Base-by-base conservation (phyloP, 1,140 invertebrate species). In the Littorina saxatilis region DNA sequence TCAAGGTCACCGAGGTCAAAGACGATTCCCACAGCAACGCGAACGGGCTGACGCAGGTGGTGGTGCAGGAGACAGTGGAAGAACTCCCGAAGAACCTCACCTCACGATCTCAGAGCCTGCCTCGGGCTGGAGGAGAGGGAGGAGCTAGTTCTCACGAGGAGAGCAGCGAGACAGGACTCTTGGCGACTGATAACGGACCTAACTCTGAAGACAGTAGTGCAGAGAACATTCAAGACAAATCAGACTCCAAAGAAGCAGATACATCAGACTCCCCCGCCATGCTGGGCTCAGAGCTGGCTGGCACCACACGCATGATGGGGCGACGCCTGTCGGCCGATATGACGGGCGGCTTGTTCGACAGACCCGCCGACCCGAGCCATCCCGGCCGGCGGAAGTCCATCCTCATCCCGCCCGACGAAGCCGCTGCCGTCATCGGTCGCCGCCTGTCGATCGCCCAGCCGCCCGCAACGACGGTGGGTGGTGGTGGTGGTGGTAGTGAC, bases 1-100 rank as follows among this genome's bases (percentile, higher is more conserved):
- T 66, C 73, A 82, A 78, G 35, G 75, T 76, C 76, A 79, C 66
- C 47, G 29, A 79, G 20, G 77, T 55, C 58, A 78, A 80, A 29
- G 75, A 76, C 70, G 37, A 50, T 13, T 9, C 3, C 40, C 13
- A 50, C 58, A 61, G 58, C 58, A 23, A 7, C 9, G 7, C 4
- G 58, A 52, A 52, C 23, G 23, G 50, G 50, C 9, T 11, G 23
- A 23, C 50, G 11, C 11, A 52, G 23, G n/a, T n/a, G 40, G 70
- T 73, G 39, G 7, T 73, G 1, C 40, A 50, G 70, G 70, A 73
- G 27, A 73, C 70, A n/a, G 40, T 73, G 70, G 70, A 27, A 43
- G 40, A 73, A n/a, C 70, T 73, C 4, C 43, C 70, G 9, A n/a
- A 52, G n/a, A 43, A 73, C n/a, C 37, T 73, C 23, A 9, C 66